Evolutionary conservation across 2,113 vertebrate genomes (phyloP).

Genomic region (Narcine bancroftii): DNA sequence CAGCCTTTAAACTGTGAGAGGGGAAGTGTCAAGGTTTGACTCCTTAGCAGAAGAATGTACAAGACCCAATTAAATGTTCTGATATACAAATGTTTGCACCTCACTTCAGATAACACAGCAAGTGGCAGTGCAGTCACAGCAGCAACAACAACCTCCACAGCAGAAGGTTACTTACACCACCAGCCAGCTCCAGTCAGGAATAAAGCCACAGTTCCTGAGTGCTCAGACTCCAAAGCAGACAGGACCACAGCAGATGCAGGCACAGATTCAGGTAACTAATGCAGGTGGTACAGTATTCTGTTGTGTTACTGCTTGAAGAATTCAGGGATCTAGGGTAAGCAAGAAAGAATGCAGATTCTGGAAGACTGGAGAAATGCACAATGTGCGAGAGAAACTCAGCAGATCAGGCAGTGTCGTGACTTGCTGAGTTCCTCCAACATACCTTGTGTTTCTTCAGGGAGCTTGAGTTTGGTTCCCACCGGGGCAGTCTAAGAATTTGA

Average conservation of each 20-base stretch:
- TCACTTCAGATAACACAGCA: slow-evolving; percentile 46
- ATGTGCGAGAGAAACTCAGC: too few relatives aligned
- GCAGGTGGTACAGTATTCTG: neutral
- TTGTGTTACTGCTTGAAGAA: neutral
- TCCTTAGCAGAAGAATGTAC: neutral
- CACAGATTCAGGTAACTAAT: slow-evolving; percentile 64
- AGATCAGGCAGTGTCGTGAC: too few relatives aligned
- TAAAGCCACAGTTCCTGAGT: slow-evolving; percentile 86
- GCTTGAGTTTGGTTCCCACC: neutral
- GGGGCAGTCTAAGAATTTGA: neutral
- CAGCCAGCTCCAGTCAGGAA: slow-evolving; percentile 65
- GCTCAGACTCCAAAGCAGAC: slow-evolving; percentile 73
- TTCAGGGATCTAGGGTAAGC: neutral
- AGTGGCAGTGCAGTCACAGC: slow-evolving; percentile 73
- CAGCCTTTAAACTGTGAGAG: too few relatives aligned
- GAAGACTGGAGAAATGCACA: too few relatives aligned
- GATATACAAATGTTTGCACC: neutral
- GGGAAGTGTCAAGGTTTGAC: neutral
- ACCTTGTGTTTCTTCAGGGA: too few relatives aligned
- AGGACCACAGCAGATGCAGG: slow-evolving; percentile 81
- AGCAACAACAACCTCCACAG: slow-evolving; percentile 61
- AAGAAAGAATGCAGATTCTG: too few relatives aligned
- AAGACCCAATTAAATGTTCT: neutral
- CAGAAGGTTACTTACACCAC: slow-evolving; percentile 80
- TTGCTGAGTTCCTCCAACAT: too few relatives aligned